Evolutionary conservation across 2,113 vertebrate species (phyloP).

Genomic region (Peromyscus leucopus): DNA sequence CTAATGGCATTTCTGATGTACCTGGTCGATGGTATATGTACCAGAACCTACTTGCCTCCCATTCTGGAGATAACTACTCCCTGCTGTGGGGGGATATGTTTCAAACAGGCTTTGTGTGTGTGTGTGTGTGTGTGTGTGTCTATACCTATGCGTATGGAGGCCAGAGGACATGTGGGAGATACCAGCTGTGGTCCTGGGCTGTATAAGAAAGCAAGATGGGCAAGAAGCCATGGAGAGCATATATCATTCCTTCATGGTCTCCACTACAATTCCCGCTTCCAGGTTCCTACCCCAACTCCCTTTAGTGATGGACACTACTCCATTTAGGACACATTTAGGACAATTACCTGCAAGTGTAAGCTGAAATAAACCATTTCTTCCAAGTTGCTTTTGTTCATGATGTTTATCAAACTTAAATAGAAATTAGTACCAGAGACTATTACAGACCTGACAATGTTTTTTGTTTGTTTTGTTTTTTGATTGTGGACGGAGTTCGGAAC

Average conservation of each 20-base stretch:
- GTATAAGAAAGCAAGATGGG: neutral
- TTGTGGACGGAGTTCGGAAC: neutral
- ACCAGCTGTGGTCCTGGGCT: neutral
- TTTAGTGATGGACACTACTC: neutral
- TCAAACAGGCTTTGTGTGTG: neutral
- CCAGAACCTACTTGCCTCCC: neutral
- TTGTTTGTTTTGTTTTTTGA: neutral
- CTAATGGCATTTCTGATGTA: neutral
- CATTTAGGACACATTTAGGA: neutral
- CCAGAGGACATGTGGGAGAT: neutral
- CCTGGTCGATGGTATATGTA: neutral
- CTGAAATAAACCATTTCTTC: neutral
- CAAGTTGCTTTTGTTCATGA: neutral
- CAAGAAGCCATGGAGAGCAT: neutral
- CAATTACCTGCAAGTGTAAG: neutral
- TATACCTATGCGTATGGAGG: neutral
- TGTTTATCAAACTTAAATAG: neutral
- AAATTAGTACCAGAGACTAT: neutral
- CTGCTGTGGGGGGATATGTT: too few species aligned
- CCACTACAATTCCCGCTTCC: neutral
- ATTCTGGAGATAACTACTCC: neutral
- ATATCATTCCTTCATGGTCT: neutral
- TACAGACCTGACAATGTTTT: neutral
- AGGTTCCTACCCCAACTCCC: neutral
- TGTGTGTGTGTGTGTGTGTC: neutral